Base-by-base conservation (phyloP, 2,888 invertebrate species). In the Ichneumoninae sp. region DNA sequence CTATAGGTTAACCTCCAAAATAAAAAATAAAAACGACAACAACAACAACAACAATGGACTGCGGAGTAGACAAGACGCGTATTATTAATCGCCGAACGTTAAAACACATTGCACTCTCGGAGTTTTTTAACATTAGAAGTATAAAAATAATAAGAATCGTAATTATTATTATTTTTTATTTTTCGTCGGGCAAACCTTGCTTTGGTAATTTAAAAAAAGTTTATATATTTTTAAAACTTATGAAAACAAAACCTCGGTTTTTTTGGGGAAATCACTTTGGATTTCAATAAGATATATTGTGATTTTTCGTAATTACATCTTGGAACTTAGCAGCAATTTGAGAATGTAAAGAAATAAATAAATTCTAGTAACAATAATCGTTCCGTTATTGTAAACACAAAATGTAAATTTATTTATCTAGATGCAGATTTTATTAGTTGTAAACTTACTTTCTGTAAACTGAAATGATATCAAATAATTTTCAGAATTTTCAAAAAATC, bases 21-120 rank as follows among this genome's bases (percentile, higher is more conserved):
- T 57, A 57, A 36, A 65, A 54, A 33, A 16, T 60, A 57, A 36
- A 65, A 40, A 30, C 40, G 30, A 36, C 26, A 40, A 40, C 44
- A 13, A 3, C 30, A 36, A 81, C 65, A 70, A 71, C 71, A 77
- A 70, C 71, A 71, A 40, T 71, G 65, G 33, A 71, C 10, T 63
- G 70, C 16, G 22, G 2, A 44, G 16, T 22, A 3, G 60, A 66
- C 52, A 30, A 36, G 70, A 60, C 16, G 44, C 70, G 86, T 85
- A 81, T 81, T 90, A 26, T 26, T 13, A 10, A 10, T 57, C 5
- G 16, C 8, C 22, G 3, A 57, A 57, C 10, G 1, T 13, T 13
- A 13, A 57, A 57, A 13, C 57, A 13, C 57, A 10, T 57, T 8
- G 57, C 8, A 4, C 26, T 10, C 10, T 2, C 2, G 26, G 10